These are phyloP conservation scores for Distichodus sexfasciatus DNA, from an alignment of 2,797 vertebrate genomes.

Conservation along the genomic window DNA sequence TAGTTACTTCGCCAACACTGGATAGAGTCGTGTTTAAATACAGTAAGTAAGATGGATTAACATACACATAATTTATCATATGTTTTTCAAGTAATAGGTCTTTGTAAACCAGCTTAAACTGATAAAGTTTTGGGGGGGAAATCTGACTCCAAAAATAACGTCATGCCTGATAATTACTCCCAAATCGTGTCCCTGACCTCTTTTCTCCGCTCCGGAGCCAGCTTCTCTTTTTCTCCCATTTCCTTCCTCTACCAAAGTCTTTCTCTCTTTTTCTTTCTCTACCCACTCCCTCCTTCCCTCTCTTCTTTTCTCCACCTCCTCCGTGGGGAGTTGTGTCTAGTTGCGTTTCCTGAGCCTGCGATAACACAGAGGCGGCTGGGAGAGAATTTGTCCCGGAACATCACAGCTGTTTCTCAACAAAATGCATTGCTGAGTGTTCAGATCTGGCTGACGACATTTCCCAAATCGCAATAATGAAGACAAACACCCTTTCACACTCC, in stretches of 20 bases:
- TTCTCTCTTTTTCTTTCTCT: background rate
- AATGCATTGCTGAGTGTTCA: conserved; percentile 20
- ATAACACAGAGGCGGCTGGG: conserved; percentile 34
- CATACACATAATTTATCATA: too few relatives aligned
- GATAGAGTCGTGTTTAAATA: too few relatives aligned
- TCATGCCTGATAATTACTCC: background rate
- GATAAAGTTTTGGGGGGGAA: too few relatives aligned
- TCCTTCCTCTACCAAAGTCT: background rate
- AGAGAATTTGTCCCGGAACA: conserved; percentile 26
- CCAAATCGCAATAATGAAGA: conserved; percentile 16
- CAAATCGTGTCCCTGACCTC: background rate
- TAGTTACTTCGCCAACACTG: too few relatives aligned
- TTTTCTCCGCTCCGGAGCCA: background rate
- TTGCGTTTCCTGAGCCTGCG: conserved; percentile 46
- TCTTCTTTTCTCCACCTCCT: background rate
- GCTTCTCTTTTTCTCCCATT: background rate
- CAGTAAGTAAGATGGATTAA: too few relatives aligned
- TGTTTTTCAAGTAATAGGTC: too few relatives aligned
- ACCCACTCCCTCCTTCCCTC: background rate
- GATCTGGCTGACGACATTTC: conserved; percentile 11
- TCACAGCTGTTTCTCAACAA: conserved; percentile 43
- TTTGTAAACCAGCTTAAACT: too few relatives aligned
- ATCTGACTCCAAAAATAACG: background rate
- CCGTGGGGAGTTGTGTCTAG: conserved; percentile 35
- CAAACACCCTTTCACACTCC: conserved; percentile 2